Conservation (phyloP, 1,140 invertebrate species). For the Drosophila melanica region DNA sequence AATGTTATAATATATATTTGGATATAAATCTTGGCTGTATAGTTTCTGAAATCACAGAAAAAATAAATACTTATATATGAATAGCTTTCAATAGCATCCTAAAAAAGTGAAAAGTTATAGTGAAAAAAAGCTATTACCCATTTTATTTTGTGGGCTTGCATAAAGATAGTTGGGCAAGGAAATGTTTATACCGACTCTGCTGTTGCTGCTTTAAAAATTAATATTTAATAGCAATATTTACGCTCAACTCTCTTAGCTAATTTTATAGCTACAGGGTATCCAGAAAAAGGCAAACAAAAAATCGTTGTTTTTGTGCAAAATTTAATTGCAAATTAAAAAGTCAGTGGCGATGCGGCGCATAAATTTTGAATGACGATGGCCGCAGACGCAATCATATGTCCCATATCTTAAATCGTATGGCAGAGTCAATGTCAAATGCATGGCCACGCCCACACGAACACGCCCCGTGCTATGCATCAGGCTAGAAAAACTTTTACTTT, state of each 20-base stretch:
- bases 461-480: constrained; percentile 5
- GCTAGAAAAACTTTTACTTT: constrained; percentile 48
- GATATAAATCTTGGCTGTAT: no score
- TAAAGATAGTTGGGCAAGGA: no score
- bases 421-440: constrained; percentile 41
- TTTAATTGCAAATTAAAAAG: constrained; percentile 64
- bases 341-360: constrained; percentile 35
- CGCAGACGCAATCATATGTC: constrained; percentile 15
- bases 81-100: no score
- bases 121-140: no score
- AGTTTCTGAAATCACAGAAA: no score
- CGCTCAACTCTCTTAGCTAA: background rate
- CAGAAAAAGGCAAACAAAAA: constrained; percentile 7
- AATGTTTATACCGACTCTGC: no score
- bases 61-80: no score
- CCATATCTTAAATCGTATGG: constrained; percentile 21
- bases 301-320: constrained; percentile 15
- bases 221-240: no score
- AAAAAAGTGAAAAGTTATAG: no score
- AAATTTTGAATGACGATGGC: constrained; percentile 32
- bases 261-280: constrained; percentile 30
- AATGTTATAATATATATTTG: no score
- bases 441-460: constrained; percentile 33
- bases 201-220: no score
- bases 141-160: no score